Conservation (phyloP, 2,113 vertebrate species). For the Zootoca vivipara region DNA sequence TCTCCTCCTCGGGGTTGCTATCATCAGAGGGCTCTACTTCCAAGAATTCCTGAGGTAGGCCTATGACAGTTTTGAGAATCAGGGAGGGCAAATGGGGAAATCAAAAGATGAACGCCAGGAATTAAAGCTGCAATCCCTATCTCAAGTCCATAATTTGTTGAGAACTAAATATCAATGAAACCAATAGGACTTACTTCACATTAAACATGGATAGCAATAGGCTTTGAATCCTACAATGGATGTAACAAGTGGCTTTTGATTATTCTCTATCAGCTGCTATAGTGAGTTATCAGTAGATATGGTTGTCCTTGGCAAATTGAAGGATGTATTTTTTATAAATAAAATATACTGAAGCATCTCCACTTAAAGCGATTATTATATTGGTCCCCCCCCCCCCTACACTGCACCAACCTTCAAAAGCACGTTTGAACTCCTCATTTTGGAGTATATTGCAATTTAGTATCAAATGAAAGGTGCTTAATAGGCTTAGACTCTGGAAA, state of each 20-base stretch:
- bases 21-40: too few relatives aligned
- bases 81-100: not conserved
- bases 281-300: not conserved
- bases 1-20: too few relatives aligned
- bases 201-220: not conserved
- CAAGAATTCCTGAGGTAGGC: too few relatives aligned
- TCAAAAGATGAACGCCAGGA: not conserved
- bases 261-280: not conserved
- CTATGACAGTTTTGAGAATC: not conserved
- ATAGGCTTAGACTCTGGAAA: not conserved
- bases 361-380: not conserved
- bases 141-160: not conserved
- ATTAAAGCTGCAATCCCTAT: not conserved
- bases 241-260: not conserved
- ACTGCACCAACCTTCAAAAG: not conserved
- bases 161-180: not conserved
- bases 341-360: not conserved
- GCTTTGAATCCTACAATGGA: not conserved
- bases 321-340: not conserved
- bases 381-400: not conserved
- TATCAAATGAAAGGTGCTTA: constrained; percentile 11
- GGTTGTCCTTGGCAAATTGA: not conserved
- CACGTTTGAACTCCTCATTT: not conserved
- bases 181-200: not conserved
- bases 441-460: constrained; percentile 21